Evolutionary conservation across 2,113 vertebrate species (phyloP).

Genomic region (Ailuropoda melanoleuca): DNA sequence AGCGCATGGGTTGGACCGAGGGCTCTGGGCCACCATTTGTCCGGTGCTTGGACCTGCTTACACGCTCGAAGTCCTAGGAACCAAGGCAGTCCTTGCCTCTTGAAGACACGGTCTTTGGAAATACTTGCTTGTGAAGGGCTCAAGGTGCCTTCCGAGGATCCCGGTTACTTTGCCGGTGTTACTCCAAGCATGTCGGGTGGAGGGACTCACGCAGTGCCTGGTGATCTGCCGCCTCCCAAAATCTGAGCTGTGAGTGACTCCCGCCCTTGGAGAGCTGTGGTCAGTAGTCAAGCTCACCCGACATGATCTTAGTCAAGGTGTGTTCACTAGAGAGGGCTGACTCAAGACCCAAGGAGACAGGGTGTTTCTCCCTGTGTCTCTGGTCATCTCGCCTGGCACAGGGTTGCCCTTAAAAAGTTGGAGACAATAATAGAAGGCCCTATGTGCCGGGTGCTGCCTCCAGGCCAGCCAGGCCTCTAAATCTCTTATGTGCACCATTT

Average conservation of each 20-base stretch:
- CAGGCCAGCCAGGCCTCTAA: background rate
- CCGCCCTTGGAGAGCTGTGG: background rate
- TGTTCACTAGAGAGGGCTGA: background rate
- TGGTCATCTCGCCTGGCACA: background rate
- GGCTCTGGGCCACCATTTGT: background rate
- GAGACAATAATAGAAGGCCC: background rate
- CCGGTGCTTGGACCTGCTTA: too few relatives aligned
- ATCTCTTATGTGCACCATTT: rapidly evolving
- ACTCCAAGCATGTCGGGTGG: background rate
- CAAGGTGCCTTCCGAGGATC: background rate
- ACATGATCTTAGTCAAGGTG: rapidly evolving
- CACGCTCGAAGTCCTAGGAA: rapidly evolving
- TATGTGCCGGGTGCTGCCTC: rapidly evolving
- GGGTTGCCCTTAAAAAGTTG: background rate
- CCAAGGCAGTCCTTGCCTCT: background rate
- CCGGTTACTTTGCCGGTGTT: rapidly evolving
- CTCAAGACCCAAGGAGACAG: background rate
- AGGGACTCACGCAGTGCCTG: background rate
- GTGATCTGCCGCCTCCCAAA: too few relatives aligned
- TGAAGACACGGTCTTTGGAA: rapidly evolving
- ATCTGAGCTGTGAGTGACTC: background rate
- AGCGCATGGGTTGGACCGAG: rapidly evolving
- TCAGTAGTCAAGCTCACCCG: too few relatives aligned
- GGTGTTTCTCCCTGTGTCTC: rapidly evolving
- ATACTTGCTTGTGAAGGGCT: background rate